These are phyloP conservation scores for Coccyzus lansbergi DNA, from an alignment of 2,797 vertebrate species.

Conservation along the genomic window DNA sequence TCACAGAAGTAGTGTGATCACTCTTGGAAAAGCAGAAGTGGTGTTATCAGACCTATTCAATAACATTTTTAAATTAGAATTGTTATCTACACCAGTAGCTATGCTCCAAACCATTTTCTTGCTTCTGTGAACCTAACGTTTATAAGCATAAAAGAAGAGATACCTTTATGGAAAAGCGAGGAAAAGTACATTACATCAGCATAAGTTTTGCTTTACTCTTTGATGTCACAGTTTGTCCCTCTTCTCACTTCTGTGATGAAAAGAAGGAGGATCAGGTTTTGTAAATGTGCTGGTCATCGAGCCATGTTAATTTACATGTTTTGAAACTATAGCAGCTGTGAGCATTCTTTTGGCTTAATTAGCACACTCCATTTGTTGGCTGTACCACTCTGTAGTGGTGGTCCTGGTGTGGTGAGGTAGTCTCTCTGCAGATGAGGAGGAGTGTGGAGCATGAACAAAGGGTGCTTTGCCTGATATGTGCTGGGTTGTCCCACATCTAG, in stretches of 20 bases:
- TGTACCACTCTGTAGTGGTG: accelerated
- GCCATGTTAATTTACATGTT: not conserved
- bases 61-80: conserved; percentile 20
- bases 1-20: not conserved
- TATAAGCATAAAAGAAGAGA: not conserved
- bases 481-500: too few species aligned
- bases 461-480: accelerated
- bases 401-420: not conserved
- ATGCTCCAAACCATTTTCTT: not conserved
- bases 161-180: not conserved
- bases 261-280: not conserved
- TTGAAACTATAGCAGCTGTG: accelerated
- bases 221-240: not conserved
- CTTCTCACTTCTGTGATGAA: not conserved
- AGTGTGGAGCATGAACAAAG: not conserved
- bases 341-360: not conserved
- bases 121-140: not conserved
- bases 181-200: not conserved
- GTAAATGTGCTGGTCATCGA: not conserved
- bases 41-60: not conserved
- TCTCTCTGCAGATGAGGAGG: not conserved
- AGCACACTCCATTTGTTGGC: not conserved
- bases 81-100: not conserved
- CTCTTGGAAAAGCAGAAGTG: conserved; percentile 1
- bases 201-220: not conserved